These are phyloP conservation scores for Zapornia atra DNA, from an alignment of 2,113 vertebrate species.

Conservation along the genomic window DNA sequence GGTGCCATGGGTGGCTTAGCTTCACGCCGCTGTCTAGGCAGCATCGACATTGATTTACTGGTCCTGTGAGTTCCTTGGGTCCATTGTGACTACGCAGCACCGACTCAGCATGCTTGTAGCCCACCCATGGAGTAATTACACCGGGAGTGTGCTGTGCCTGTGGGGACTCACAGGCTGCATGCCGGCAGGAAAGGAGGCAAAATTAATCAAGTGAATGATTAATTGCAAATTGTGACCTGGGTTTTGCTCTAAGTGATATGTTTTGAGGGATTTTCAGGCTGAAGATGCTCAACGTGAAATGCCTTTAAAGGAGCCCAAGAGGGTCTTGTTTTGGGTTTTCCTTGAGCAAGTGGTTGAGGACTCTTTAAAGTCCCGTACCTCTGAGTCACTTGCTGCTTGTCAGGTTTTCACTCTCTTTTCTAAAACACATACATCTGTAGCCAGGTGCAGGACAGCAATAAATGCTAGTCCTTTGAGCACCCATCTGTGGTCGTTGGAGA, in stretches of 20 bases:
- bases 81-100: accelerated
- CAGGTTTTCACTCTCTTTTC: neutral
- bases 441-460: neutral
- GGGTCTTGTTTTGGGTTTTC: neutral
- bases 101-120: accelerated
- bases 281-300: neutral
- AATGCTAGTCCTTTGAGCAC: neutral
- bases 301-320: neutral
- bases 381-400: neutral
- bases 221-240: neutral
- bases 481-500: neutral
- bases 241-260: neutral
- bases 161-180: neutral
- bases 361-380: neutral
- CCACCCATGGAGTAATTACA: neutral
- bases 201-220: slow-evolving; percentile 32
- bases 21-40: accelerated
- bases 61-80: neutral
- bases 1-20: neutral
- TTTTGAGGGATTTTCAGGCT: neutral
- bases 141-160: accelerated
- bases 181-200: neutral
- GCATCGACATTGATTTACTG: accelerated
- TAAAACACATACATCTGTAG: neutral
- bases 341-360: neutral